Evolutionary conservation across 2,888 invertebrate species (phyloP).

Genomic region (Hirtodrosophila duncani): DNA sequence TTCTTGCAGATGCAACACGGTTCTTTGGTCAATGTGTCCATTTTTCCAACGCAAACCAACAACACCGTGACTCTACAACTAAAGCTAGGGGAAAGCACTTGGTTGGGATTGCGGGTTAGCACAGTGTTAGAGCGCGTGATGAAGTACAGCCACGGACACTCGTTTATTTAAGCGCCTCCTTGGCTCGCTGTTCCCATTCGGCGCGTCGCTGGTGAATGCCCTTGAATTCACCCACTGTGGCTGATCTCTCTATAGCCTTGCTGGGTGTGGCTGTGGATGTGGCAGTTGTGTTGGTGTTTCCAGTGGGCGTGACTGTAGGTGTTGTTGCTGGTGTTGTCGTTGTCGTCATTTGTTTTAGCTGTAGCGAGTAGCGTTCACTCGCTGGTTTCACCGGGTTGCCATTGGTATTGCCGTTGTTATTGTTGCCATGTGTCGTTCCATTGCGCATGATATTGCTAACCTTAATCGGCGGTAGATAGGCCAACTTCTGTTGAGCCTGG

Average conservation of each 20-base stretch:
- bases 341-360: conserved; percentile 38
- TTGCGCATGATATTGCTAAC: conserved; percentile 36
- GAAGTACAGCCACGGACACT: background rate
- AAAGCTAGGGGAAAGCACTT: conserved; percentile 56
- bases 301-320: conserved; percentile 29
- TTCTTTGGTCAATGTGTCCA: conserved; percentile 7
- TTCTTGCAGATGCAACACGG: conserved; percentile 9
- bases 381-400: conserved; percentile 33
- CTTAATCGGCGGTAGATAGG: conserved; percentile 69
- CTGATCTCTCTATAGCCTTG: conserved; percentile 73
- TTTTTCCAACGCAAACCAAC: too few species aligned
- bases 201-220: conserved; percentile 87
- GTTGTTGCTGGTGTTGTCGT: conserved; percentile 31
- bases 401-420: conserved; percentile 51
- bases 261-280: conserved; percentile 20
- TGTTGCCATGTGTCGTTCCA: conserved; percentile 64
- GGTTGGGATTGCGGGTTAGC: conserved; percentile 28
- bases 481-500: conserved; percentile 26
- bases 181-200: conserved; percentile 88
- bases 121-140: conserved; percentile 32
- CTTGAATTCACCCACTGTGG: conserved; percentile 80
- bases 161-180: conserved; percentile 80
- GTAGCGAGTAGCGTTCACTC: conserved; percentile 51
- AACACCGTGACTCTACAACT: too few species aligned
- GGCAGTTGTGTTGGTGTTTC: conserved; percentile 23